Evolutionary conservation across 2,888 invertebrate genomes (phyloP).

Genomic region (Rhabditoides inermis): DNA sequence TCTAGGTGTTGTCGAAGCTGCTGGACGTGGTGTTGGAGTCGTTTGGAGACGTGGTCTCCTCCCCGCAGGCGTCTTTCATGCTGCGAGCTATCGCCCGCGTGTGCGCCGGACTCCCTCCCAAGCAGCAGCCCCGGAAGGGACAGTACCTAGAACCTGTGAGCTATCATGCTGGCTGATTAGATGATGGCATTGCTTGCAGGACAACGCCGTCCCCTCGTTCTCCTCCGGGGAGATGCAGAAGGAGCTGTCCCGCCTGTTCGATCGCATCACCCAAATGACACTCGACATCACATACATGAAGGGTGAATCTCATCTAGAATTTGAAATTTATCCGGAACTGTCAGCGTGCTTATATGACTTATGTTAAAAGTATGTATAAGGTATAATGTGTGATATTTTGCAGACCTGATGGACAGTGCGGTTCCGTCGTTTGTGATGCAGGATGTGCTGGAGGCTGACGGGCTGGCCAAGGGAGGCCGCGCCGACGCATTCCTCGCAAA

Average conservation of each 20-base stretch:
- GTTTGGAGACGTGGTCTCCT: conserved; percentile 15
- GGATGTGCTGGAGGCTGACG: conserved; percentile 18
- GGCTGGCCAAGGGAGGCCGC: conserved; percentile 9
- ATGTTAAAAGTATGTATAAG: too few relatives aligned
- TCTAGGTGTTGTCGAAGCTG: conserved; percentile 15
- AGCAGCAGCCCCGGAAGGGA: background rate
- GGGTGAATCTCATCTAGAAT: too few relatives aligned
- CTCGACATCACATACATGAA: too few relatives aligned
- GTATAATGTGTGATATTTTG: background rate
- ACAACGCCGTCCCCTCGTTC: background rate
- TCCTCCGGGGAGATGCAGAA: background rate
- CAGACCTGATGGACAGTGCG: conserved; percentile 9
- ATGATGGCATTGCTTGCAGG: background rate
- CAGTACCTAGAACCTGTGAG: background rate
- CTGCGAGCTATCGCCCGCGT: conserved; percentile 18
- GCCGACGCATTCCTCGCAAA: conserved; percentile 13
- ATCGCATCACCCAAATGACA: too few relatives aligned
- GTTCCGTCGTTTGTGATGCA: conserved; percentile 17
- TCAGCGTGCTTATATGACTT: too few relatives aligned
- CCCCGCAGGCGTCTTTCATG: conserved; percentile 16
- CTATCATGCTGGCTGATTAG: background rate
- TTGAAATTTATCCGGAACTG: too few relatives aligned
- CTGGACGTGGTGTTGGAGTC: conserved; percentile 19
- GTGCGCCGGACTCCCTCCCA: conserved; percentile 11
- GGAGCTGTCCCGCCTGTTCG: too few relatives aligned